Evolutionary conservation across 2,888 invertebrate species (phyloP), one percentile per base, ranked within the genome.

Genomic region (Acrobeloides nanus): DNA sequence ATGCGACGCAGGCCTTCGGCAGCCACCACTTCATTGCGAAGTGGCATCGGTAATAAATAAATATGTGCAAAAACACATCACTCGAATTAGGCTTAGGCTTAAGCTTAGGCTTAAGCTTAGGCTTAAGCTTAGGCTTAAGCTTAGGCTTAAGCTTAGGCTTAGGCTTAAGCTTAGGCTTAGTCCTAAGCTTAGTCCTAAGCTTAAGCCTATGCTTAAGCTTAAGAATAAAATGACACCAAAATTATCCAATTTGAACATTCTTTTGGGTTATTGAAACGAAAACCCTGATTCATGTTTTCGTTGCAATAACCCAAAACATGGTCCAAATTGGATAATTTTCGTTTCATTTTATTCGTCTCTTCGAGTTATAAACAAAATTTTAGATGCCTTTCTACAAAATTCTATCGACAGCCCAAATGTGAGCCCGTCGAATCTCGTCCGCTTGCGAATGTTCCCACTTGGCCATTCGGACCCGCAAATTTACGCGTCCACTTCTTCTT

Each of bases 381-480:
- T 35, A 4, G 1, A 35, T 35, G 35, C 24, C 24, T 10, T 35
- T 35, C n/a, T n/a, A n/a, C n/a, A n/a, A n/a, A n/a, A n/a, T n/a
- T n/a, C n/a, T n/a, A n/a, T n/a, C n/a, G n/a, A n/a, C n/a, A n/a
- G 38, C 21, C 40, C 8, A 29, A 29, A 29, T 8, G 18, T 35
- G 35, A 35, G 33, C n/a, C 15, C 32, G 26, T 48, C 37, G 26
- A 52, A 51, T 18, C 26, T 51, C 26, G 34, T 35, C 24, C 43
- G 42, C 5, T 24, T 39, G 15, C 44, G 40, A 10, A 31, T 32
- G 7, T 50, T 50, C 24, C 63, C 64, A n/a, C 58, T 71, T 6
- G 71, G 71, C 12, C 71, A 72, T 46, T 72, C 71, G 7, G 71
- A 71, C 50, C 71, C 71, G 2, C 71, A 71, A 49, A 53, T 71